Evolutionary conservation across 2,113 vertebrate genomes (phyloP), one percentile per base, ranked within the genome.

Genomic region (Cynoglossus semilaevis): DNA sequence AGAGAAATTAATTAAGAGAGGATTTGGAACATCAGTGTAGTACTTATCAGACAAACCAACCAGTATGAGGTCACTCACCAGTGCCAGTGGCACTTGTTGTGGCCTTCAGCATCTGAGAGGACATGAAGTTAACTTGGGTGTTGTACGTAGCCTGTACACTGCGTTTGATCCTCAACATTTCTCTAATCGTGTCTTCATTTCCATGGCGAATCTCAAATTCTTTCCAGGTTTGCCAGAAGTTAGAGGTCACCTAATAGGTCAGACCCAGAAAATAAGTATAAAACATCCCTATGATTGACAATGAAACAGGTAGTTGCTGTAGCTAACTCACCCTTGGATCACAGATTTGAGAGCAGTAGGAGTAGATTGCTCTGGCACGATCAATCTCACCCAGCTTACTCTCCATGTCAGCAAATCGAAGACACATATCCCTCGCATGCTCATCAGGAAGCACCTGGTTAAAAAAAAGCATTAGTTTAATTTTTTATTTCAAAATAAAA

Each of bases 111-210:
- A 96, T 96, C 87, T 97, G 95, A 0, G 95, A 94, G 52, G 94
- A 92, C 92, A 97, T 96, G 82, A 97, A 97, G 81, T 96, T 96
- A 87, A 96, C 95, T 82, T 97, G 95, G 0, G 95, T 97, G 83
- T 97, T 97, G 85, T 96, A 97, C 0, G 95, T 97, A 51, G 95
- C 95, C 82, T 97, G 95, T 18, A 97, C 94, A 0, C 95, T 97
- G 18, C 95, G 93, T 61, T 95, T 94, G 59, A 97, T 94, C 15
- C 95, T 88, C 58, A 97, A 82, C 95, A 97, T 93, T 85, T 97
- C 95, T 36, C 93, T 82, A 59, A 96, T 93, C 0, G 95, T 97
- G 84, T 97, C 95, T 64, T 97, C 95, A 0, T 97, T 96, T 17
- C 95, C 95, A 1, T 96, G 95, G 1, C 93, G 92, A 29, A 97